Conservation (phyloP, 2,888 invertebrate species). For the Macrophya annulata region DNA sequence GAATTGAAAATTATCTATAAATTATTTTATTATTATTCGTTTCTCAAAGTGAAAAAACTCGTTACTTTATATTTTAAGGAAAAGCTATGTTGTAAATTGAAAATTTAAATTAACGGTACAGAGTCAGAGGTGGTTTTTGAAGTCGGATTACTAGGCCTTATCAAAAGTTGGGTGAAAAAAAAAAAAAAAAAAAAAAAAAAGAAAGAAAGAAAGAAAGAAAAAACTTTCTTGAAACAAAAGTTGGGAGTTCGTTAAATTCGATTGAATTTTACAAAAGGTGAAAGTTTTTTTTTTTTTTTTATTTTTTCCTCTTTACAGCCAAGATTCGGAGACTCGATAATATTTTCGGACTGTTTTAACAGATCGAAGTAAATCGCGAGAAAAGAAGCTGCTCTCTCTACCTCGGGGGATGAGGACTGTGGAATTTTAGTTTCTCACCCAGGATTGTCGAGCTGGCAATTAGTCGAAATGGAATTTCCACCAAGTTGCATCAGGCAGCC, state of each 20-base stretch:
- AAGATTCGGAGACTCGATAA: neutral
- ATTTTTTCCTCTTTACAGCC: neutral
- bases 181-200: neutral
- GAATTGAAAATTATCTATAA: neutral
- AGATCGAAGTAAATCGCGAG: neutral
- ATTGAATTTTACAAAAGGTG: neutral
- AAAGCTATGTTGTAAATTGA: neutral
- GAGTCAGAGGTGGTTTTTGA: neutral
- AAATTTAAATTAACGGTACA: neutral
- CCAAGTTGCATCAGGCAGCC: neutral
- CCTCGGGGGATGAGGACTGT: neutral
- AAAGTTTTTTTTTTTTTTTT: neutral
- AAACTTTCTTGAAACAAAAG: neutral
- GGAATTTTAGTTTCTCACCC: neutral
- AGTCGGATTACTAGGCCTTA: neutral
- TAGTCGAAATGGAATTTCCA: neutral
- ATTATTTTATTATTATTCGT: neutral
- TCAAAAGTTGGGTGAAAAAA: neutral
- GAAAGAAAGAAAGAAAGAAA: neutral
- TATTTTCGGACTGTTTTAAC: neutral
- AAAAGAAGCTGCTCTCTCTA: neutral
- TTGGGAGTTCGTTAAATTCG: neutral
- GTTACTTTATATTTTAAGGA: neutral
- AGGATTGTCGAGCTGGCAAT: constrained; percentile 26
- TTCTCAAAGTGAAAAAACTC: neutral